phyloP scores from a whole-genome alignment of 2,888 invertebrate species.

The Cyrtodaria siliqua region DNA sequence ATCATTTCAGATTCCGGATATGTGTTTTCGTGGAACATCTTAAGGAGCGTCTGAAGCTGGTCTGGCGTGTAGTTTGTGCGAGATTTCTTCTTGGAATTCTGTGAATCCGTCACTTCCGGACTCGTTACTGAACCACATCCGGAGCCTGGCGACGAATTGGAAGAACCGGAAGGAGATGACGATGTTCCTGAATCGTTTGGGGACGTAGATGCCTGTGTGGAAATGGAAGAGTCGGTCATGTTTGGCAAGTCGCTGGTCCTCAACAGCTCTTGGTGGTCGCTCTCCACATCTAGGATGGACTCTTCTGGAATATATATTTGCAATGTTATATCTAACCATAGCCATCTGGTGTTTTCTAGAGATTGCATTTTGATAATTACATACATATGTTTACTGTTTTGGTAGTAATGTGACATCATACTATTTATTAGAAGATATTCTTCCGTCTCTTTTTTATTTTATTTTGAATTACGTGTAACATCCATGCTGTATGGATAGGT shows the following conservation, averaged over 20 bases:
- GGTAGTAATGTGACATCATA: no score
- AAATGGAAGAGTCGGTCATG: constrained; percentile 65
- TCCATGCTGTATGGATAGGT: no score
- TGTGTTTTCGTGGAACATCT: constrained; percentile 73
- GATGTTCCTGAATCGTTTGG: constrained; percentile 50
- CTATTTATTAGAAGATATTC: no score
- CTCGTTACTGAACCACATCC: constrained; percentile 44
- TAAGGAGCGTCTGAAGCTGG: constrained; percentile 68
- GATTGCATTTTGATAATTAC: no score
- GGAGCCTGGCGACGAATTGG: constrained; percentile 44
- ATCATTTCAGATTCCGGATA: constrained; percentile 73
- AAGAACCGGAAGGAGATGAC: constrained; percentile 51
- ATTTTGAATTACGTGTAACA: no score
- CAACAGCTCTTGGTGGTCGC: constrained; percentile 48
- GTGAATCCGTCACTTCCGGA: constrained; percentile 42
- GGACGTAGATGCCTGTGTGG: constrained; percentile 62
- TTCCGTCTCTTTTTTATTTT: no score
- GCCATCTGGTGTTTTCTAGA: no score
- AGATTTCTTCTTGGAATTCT: constrained; percentile 63
- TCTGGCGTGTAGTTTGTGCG: constrained; percentile 72
- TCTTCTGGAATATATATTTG: no score
- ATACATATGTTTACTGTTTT: no score
- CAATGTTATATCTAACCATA: no score
- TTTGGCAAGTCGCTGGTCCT: constrained; percentile 46
- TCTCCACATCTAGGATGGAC: constrained; percentile 16